Evolutionary conservation across 2,797 vertebrate genomes (phyloP).

Genomic region (Gorsachius magnificus): DNA sequence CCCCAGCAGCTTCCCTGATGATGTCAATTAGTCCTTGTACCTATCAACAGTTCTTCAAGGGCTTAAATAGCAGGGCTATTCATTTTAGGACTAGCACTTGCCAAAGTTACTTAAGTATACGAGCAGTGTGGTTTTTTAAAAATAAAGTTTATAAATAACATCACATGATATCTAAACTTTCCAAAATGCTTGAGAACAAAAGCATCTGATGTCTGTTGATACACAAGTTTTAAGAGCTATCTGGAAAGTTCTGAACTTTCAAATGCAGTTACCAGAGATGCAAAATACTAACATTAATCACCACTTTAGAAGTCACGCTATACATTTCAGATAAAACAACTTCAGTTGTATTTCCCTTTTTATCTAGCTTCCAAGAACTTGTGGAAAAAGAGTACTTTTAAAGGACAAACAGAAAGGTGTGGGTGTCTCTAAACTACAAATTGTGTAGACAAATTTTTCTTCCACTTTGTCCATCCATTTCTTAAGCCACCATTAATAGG

Average conservation of each 20-base stretch:
- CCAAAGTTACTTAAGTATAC: background rate
- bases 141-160: background rate
- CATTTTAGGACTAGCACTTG: background rate
- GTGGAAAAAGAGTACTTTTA: background rate
- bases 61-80: background rate
- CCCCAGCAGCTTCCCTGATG: background rate
- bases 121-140: background rate
- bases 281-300: background rate
- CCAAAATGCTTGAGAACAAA: background rate
- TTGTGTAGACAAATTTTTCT: background rate
- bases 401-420: background rate
- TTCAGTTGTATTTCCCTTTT: background rate
- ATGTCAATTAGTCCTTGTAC: background rate
- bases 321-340: background rate
- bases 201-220: background rate
- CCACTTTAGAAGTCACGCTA: background rate
- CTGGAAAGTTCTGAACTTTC: background rate
- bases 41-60: background rate
- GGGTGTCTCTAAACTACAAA: background rate
- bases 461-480: background rate
- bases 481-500: background rate
- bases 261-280: background rate
- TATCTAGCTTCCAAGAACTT: background rate
- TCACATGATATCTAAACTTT: background rate
- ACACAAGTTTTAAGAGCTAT: background rate